A percentile compares a stretch with the other conserved stretches of the same genome.
Evolutionary conservation across 2,113 vertebrate genomes (phyloP).

Genomic region (Erinaceus europaeus): DNA sequence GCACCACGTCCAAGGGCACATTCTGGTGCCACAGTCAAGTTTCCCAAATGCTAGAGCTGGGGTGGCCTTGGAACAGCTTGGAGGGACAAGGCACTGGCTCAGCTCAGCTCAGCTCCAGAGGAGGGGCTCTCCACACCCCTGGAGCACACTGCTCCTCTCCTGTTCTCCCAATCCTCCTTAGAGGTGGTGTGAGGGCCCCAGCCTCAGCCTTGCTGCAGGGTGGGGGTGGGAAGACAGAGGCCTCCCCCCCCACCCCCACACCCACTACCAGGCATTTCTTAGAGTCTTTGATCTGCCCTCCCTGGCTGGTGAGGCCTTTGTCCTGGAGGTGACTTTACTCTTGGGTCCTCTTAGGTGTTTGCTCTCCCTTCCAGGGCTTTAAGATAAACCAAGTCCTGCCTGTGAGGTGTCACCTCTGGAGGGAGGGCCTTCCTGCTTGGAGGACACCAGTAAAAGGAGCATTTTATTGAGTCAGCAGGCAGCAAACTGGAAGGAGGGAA

Average conservation of each 20-base stretch:
- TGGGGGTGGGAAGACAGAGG: neutral
- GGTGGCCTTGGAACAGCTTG: too few species aligned
- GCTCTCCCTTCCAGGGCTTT: neutral
- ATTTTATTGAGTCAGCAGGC: neutral
- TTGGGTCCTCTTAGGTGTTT: neutral
- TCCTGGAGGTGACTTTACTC: neutral
- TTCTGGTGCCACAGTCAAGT: neutral
- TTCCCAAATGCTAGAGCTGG: neutral
- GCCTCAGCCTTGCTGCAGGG: neutral
- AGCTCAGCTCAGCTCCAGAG: too few species aligned
- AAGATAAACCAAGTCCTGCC: neutral
- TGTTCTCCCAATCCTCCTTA: neutral
- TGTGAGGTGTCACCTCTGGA: neutral
- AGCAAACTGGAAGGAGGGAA: neutral
- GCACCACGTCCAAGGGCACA: neutral
- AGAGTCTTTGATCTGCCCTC: constrained; percentile 37
- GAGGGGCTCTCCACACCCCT: too few species aligned
- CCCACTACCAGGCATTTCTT: neutral
- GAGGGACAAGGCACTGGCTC: too few species aligned
- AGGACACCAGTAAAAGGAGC: neutral
- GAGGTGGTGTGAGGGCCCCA: too few species aligned
- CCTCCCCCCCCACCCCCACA: neutral
- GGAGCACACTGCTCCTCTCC: neutral
- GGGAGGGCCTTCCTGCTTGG: neutral
- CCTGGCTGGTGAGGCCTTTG: too few species aligned